Conservation (phyloP, 2,888 invertebrate species). For the Nephrocerus scutellatus region DNA sequence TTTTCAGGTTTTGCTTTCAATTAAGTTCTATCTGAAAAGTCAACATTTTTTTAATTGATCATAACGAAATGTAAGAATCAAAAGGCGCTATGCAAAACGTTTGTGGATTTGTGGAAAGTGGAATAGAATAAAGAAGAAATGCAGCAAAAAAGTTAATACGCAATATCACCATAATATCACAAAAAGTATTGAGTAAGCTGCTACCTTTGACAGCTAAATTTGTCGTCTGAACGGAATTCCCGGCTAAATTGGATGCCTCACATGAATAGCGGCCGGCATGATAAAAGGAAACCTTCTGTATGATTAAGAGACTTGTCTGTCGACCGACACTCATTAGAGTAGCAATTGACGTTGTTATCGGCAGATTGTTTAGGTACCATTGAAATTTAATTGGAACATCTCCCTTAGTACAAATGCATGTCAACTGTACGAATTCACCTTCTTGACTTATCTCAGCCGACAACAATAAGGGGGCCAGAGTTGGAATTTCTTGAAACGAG, state of each 20-base stretch:
- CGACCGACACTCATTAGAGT: slow-evolving; percentile 41
- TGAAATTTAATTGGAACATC: slow-evolving; percentile 62
- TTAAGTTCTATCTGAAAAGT: too few relatives aligned
- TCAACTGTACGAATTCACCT: slow-evolving; percentile 72
- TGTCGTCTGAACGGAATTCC: slow-evolving; percentile 50
- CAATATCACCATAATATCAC: background rate
- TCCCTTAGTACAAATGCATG: slow-evolving; percentile 73
- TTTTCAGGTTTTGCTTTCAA: too few relatives aligned
- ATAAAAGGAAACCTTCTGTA: slow-evolving; percentile 54
- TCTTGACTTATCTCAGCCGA: slow-evolving; percentile 40
- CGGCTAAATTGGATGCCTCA: slow-evolving; percentile 54
- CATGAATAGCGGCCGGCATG: slow-evolving; percentile 59
- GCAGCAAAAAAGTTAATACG: too few relatives aligned
- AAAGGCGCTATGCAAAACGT: too few relatives aligned
- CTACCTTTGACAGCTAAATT: slow-evolving; percentile 56
- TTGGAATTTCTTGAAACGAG: slow-evolving; percentile 34
- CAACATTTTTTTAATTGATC: too few relatives aligned
- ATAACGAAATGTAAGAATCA: too few relatives aligned
- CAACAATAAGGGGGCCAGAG: slow-evolving; percentile 37
- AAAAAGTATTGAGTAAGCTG: slow-evolving; percentile 23
- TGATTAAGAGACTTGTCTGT: slow-evolving; percentile 53
- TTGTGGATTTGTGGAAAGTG: too few relatives aligned
- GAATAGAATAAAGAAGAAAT: too few relatives aligned
- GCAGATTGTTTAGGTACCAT: slow-evolving; percentile 47
- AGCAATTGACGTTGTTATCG: slow-evolving; percentile 30